Percentiles rank a stretch among this genome's conserved stretches.
These are phyloP conservation scores for Antitype chi DNA, from an alignment of 2,888 invertebrate species.

Conservation along the genomic window DNA sequence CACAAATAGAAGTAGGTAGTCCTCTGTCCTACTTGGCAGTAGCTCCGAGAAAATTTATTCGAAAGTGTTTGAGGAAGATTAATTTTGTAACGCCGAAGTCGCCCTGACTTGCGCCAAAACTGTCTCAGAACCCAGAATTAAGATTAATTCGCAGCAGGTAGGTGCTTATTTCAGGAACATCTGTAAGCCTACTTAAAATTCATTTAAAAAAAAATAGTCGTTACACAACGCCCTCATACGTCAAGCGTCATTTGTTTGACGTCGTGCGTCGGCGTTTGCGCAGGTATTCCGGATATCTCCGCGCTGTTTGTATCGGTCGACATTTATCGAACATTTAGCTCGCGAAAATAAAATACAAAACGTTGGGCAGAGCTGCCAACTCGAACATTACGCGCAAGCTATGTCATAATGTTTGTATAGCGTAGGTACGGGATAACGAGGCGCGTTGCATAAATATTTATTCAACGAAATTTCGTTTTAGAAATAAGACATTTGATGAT, in stretches of 20 bases:
- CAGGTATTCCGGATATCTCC: slow-evolving; percentile 52
- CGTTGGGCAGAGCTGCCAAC: slow-evolving; percentile 44
- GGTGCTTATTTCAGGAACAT: slow-evolving; percentile 39
- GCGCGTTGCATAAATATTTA: slow-evolving; percentile 54
- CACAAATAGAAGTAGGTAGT: slow-evolving; percentile 5
- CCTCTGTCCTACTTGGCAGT: slow-evolving; percentile 45
- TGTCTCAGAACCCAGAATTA: slow-evolving; percentile 21
- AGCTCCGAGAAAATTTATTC: slow-evolving; percentile 21
- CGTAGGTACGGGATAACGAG: slow-evolving; percentile 33
- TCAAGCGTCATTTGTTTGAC: slow-evolving; percentile 56
- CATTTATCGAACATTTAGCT: slow-evolving; percentile 52
- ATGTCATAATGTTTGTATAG: slow-evolving; percentile 52
- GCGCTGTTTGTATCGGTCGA: slow-evolving; percentile 34
- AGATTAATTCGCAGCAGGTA: slow-evolving; percentile 30
- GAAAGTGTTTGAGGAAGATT: slow-evolving; percentile 40
- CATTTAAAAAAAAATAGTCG: slow-evolving; percentile 13
- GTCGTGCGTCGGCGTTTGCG: slow-evolving; percentile 31
- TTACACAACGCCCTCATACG: slow-evolving; percentile 56
- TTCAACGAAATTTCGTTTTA: slow-evolving; percentile 40
- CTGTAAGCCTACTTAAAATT: slow-evolving; percentile 1
- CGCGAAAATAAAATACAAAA: slow-evolving; percentile 61
- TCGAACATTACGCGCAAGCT: slow-evolving; percentile 44
- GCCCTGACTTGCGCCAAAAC: slow-evolving; percentile 30
- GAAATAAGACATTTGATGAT: slow-evolving; percentile 53
- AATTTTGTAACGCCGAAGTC: slow-evolving; percentile 25